Evolutionary conservation across 2,797 vertebrate species (phyloP), one percentile per base, ranked within the genome.

Genomic region (Melanogrammus aeglefinus): DNA sequence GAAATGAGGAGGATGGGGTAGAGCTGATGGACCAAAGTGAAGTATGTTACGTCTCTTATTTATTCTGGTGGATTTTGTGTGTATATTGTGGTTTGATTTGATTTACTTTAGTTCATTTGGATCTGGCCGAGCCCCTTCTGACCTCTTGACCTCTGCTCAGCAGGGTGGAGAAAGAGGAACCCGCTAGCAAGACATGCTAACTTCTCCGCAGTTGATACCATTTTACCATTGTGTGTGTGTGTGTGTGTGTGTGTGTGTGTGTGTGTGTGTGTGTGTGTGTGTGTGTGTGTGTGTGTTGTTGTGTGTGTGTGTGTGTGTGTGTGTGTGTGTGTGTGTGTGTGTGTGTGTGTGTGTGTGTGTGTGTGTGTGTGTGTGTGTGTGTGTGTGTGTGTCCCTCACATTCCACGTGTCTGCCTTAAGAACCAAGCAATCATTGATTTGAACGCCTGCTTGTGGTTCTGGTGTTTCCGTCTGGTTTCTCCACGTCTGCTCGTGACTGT

Each of bases 401-500:
- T 69, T 88, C 75, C 78, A 18, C 83, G 79, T 74, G 33, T 82
- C 88, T 86, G 91, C 91, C 89, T 92, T 92, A 90, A 88, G 78
- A 78, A 72, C 1, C 3, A 16, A 27, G 27, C 33, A 21, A 21
- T 72, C 33, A 35, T 35, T 14, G 70, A 33, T 31, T 14, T 72
- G 13, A 72, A 7, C 31, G 69, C 16, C 29, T 35, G 70, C 13
- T 71, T 31, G 70, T 72, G 27, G 4, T 35, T 31, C 31, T 72
- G 29, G 16, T 31, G 24, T 35, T 4, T 4, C 27, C 5, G 29
- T 72, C 70, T 35, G 13, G 24, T 33, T 71, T 14, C 10, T 29
- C 24, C 51, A 70, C 24, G 10, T 29, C 24, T 29, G 5, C 27
- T 16, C 51, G 24, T n/a, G 75, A 44, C 82, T 83, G 86, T 89